Evolutionary conservation across 2,797 vertebrate genomes (phyloP), one percentile per base, ranked within the genome.

Genomic region (Scolopax bukidnonensis): DNA sequence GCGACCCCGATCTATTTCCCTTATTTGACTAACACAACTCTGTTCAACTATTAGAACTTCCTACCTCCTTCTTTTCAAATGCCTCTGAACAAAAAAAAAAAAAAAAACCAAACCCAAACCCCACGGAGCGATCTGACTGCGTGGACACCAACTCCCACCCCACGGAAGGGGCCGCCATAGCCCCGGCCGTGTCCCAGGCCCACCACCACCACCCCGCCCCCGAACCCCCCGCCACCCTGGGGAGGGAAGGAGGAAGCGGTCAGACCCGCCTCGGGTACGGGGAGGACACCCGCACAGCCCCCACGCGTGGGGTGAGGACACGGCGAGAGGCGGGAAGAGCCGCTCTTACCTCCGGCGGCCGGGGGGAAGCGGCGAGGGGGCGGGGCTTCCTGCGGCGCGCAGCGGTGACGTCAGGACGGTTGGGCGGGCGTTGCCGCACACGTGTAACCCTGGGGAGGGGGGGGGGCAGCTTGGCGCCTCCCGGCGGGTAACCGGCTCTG

Each of bases 41-140:
- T 59, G 14, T 51, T 68, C 32, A 79, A 45, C 45, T 73, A n/a
- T 17, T 13, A 33, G 28, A 81, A 7, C 61, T 43, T 32, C 17
- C 60, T 53, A 1, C 16, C 0, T 8, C 25, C 43, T 28, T 8
- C 16, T 6, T 28, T 2, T 2, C 70, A 36, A 2, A 4, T 16
- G 41, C 32, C 69, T 19, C 45, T 2, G 45, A 4, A 12, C 23
- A 16, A 6, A 19, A 32, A 56, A 56, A 56, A 32, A 51, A 28
- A 50, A 50, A 41, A 41, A 41, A 16, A 11, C 45, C 45, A 45
- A 48, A 19, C 18, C 40, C 3, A 36, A 41, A 41, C 6, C 68
- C 0, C 32, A 0, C 2, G 12, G 2, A 25, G 16, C 13, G 4
- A 8, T 1, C 25, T 4, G 45, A 19, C 17, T 3, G 45, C 60